phyloP scores from a whole-genome alignment of 2,888 invertebrate genomes.

The Oxytorus armatus region DNA sequence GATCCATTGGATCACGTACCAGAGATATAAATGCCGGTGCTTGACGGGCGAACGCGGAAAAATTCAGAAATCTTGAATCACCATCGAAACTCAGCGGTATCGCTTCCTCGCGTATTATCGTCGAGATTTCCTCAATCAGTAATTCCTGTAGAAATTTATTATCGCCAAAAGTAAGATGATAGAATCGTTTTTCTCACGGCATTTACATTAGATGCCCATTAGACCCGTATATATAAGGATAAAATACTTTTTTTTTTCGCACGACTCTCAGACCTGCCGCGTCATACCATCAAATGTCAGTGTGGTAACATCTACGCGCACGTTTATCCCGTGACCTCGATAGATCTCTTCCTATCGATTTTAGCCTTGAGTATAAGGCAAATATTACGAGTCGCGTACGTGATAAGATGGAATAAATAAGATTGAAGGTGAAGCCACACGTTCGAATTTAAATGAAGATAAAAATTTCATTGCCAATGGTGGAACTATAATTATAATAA shows the following conservation, averaged over 20 bases:
- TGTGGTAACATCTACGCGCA: slow-evolving; percentile 33
- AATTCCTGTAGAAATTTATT: slow-evolving; percentile 83
- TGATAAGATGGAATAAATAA: not conserved
- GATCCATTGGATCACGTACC: slow-evolving; percentile 87
- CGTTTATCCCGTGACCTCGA: slow-evolving; percentile 56
- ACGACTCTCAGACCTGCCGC: not conserved
- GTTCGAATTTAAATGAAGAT: too few relatives aligned
- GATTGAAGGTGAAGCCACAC: too few relatives aligned
- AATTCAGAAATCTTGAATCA: slow-evolving; percentile 87
- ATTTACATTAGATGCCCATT: slow-evolving; percentile 26
- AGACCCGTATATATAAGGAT: slow-evolving; percentile 10
- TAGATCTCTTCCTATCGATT: not conserved
- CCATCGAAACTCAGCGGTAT: slow-evolving; percentile 87
- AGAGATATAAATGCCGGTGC: slow-evolving; percentile 87
- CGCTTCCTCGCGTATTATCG: slow-evolving; percentile 85
- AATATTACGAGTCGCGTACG: too few relatives aligned
- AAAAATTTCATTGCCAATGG: too few relatives aligned
- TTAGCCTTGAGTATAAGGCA: too few relatives aligned
- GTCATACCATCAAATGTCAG: slow-evolving; percentile 54
- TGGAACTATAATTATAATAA: too few relatives aligned
- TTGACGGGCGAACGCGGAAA: slow-evolving; percentile 86
- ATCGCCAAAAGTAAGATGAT: not conserved
- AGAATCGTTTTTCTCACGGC: slow-evolving; percentile 45
- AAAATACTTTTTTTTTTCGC: not conserved
- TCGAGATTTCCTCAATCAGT: slow-evolving; percentile 85